Base-by-base conservation (phyloP, 2,113 vertebrate species). In the Grammomys surdaster region DNA sequence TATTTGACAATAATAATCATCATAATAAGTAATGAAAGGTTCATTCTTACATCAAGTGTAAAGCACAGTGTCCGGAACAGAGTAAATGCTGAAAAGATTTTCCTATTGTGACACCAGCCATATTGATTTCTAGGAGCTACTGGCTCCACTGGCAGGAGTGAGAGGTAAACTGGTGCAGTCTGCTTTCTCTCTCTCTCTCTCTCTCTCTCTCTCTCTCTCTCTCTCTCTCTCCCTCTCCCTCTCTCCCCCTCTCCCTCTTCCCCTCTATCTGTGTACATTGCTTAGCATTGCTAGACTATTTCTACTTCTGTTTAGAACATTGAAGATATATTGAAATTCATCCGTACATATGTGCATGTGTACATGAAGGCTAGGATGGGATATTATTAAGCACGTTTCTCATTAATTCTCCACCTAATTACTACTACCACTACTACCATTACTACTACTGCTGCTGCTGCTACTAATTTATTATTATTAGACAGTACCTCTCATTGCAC, bases 51-150 rank as follows among this genome's bases (percentile, higher is more conserved):
- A 89, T 69, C 9, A 90, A 78, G 8, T 58, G 36, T 72, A 33
- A 22, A 73, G 5, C 36, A 60, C 54, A 12, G 3, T 77, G 2
- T 16, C 7, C 67, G 24, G 60, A 46, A 46, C 36, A 60, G 20
- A 56, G 46, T 60, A 85, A 85, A 92, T n/a, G 36, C 48, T 93
- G 28, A 87, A 60, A 78, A 72, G 31, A 40, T 86, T 22, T 56
- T 93, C 4, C 13, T 56, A 11, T 26, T 69, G 11, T 63, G n/a
- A 73, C 81, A 40, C 72, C 51, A 76, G 36, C 54, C 77, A 80
- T 80, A n/a, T 24, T 72, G 5, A 20, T 89, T 88, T 93, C 19
- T 0, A 51, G 89, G 43, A 26, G 1, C 46, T 63, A 36, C 7
- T 82, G 19, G 2, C 22, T 90, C 17, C 28, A 58, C 36, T 33